Evolutionary conservation across 2,113 vertebrate species (phyloP).

Genomic region (Centrocercus urophasianus): DNA sequence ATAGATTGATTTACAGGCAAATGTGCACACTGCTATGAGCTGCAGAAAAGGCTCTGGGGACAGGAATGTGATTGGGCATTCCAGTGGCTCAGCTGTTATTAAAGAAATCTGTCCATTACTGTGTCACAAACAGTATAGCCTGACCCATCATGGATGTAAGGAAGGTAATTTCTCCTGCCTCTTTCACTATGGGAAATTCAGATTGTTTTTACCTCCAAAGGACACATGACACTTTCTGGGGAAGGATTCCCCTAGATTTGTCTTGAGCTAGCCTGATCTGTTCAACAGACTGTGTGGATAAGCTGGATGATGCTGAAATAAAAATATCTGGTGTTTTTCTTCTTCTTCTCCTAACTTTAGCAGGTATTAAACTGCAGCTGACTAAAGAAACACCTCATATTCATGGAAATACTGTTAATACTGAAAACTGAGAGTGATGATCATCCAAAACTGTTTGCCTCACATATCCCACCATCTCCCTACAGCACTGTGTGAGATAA

Average conservation of each 20-base stretch:
- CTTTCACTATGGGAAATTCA: background rate
- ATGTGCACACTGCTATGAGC: rapidly evolving
- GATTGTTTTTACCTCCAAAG: background rate
- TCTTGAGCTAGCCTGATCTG: background rate
- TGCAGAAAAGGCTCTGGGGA: background rate
- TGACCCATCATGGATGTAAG: background rate
- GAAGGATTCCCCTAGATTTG: background rate
- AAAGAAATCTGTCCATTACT: background rate
- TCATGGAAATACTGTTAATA: background rate
- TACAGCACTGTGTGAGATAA: background rate
- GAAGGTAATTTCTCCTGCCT: background rate
- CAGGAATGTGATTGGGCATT: background rate
- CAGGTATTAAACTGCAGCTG: background rate
- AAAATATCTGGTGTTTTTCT: background rate
- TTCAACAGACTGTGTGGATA: background rate
- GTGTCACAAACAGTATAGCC: background rate
- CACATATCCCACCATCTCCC: background rate
- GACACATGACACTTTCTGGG: background rate
- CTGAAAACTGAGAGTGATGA: background rate
- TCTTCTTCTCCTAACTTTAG: background rate
- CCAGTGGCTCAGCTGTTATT: background rate
- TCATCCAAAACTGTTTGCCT: background rate
- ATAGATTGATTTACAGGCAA: background rate
- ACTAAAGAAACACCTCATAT: background rate
- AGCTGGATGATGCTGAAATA: background rate